Base-by-base conservation (phyloP, 2,888 invertebrate species). In the Erebia ligea region DNA sequence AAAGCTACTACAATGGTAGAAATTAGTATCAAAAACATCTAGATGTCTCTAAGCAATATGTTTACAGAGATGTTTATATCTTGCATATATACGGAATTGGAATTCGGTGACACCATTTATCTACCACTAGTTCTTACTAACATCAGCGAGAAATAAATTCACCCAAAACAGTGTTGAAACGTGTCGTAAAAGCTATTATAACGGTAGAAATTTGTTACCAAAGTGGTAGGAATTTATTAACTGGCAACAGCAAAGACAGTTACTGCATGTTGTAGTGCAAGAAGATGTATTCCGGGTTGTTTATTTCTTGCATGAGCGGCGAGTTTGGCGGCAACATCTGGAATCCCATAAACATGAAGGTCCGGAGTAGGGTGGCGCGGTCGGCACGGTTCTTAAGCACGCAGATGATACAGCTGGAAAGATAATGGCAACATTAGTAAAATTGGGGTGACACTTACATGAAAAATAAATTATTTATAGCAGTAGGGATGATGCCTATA, bases 321-420 rank as follows among this genome's bases (percentile, higher is more conserved):
- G 98, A 96, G 78, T 95, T 97, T 59, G 98, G 98, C 57, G 98
- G 95, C 83, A 99, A 94, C 74, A 97, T 95, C 77, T 96, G 95
- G 94, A 99, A 99, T 73, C 99, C 99, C 94, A 99, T 95, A 93
- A 98, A 98, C 97, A 98, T 98, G 95, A 99, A 99, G 50, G 98
- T 98, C 80, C 98, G 96, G 77, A 99, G 96, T 82, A 99, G 94
- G 79, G 96, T 96, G 67, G 96, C 96, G 91, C 98, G 95, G 85
- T 99, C 98, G 65, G 95, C 88, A 68, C 98, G 96, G 83, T 96
- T 96, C 91, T 98, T 98, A 79, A 95, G 95, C 86, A 98, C 96
- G 91, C 97, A 97, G 85, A 95, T 91, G 74, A 95, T 94, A 82
- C 93, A 94, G 75, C 93, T 94, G 86, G 2, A 81, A 83, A 42